Percentiles rank a stretch among this genome's conserved stretches.
Evolutionary conservation across 2,888 invertebrate genomes (phyloP).

Genomic region (Dyspetes luteomarginatus): DNA sequence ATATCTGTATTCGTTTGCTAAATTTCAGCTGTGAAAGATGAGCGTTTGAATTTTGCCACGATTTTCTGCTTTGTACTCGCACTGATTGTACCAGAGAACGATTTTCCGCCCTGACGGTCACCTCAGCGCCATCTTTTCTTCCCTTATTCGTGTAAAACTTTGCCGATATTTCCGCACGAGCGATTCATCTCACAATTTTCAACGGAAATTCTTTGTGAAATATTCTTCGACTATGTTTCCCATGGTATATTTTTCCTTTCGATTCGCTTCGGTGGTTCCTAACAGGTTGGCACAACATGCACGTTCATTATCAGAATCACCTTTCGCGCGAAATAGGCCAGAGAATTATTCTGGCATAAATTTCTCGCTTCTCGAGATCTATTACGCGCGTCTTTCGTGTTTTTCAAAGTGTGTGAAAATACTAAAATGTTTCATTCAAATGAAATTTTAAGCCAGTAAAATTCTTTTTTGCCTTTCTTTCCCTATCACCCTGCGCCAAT

Average conservation of each 20-base stretch:
- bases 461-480: not conserved
- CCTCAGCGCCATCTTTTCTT: slow-evolving; percentile 47
- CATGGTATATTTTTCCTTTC: slow-evolving; percentile 66
- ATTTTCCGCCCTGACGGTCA: slow-evolving; percentile 80
- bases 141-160: slow-evolving; percentile 24
- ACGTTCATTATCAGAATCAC: too few species aligned
- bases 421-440: slow-evolving; percentile 4
- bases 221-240: slow-evolving; percentile 70
- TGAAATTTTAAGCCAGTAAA: too few species aligned
- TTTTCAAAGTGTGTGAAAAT: slow-evolving; percentile 45
- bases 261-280: slow-evolving; percentile 58
- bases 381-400: slow-evolving; percentile 42
- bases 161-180: slow-evolving; percentile 25
- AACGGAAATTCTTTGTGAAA: slow-evolving; percentile 52
- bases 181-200: slow-evolving; percentile 65
- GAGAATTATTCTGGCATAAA: slow-evolving; percentile 10
- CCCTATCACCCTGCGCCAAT: not conserved
- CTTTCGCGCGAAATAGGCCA: not conserved
- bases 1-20: slow-evolving; percentile 13
- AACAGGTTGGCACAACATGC: too few species aligned
- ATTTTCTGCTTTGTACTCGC: slow-evolving; percentile 79
- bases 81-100: slow-evolving; percentile 76
- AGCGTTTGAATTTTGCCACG: slow-evolving; percentile 70
- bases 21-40: slow-evolving; percentile 50
- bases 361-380: slow-evolving; percentile 6